Percentiles rank a stretch among this genome's conserved stretches.
Evolutionary conservation across 1,140 invertebrate species (phyloP).

Genomic region (Lepidurus packardi): DNA sequence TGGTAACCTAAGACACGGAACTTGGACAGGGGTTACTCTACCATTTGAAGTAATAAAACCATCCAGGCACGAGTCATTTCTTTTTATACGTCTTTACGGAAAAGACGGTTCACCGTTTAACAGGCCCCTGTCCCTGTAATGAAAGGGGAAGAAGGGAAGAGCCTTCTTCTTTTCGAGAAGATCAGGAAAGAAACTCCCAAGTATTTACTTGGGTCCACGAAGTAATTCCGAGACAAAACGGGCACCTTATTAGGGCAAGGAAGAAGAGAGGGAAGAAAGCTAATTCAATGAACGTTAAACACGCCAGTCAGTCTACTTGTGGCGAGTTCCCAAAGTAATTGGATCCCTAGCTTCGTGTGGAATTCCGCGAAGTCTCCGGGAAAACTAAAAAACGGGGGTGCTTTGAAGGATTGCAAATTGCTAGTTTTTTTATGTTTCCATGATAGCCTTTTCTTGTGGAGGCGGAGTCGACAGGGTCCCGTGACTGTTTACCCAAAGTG

Average conservation of each 20-base stretch:
- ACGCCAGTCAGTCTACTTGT: neutral
- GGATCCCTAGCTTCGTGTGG: neutral
- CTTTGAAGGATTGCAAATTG: neutral
- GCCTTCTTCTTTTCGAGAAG: neutral
- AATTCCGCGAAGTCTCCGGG: neutral
- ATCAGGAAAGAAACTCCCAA: neutral
- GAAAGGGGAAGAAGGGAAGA: neutral
- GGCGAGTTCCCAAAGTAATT: neutral
- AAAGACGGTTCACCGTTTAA: neutral
- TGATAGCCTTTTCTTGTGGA: neutral
- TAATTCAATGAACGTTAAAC: neutral
- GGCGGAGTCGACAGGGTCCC: neutral
- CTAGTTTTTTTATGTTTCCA: slow-evolving; percentile 5
- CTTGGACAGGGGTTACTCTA: too few relatives aligned
- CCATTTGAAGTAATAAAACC: neutral
- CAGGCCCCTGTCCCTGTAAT: neutral
- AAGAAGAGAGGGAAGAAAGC: neutral
- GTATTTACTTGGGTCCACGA: neutral
- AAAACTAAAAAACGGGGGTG: neutral
- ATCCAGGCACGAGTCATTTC: neutral
- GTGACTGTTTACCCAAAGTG: neutral
- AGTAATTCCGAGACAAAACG: neutral
- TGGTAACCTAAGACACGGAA: too few relatives aligned
- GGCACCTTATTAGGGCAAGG: neutral
- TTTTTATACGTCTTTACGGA: neutral